Conservation (phyloP, 1,140 invertebrate species). For the Dreissena polymorpha region DNA sequence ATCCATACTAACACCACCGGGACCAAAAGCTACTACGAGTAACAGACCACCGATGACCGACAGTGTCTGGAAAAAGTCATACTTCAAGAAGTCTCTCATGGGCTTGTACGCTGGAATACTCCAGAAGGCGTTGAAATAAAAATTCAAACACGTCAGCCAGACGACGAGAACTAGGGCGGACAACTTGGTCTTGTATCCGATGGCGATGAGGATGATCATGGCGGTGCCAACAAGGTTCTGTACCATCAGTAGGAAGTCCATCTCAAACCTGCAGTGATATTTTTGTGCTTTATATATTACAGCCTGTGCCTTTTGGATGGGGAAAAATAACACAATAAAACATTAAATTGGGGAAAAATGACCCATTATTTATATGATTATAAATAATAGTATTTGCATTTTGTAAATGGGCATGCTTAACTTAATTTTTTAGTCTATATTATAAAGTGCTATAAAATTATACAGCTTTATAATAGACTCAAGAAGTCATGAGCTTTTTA, state of each 20-base stretch:
- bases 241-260: conserved; percentile 84
- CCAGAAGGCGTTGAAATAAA: conserved; percentile 99
- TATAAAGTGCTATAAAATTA: too few relatives aligned
- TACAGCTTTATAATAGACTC: too few relatives aligned
- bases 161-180: conserved; percentile 96
- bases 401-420: too few relatives aligned
- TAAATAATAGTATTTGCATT: too few relatives aligned
- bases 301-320: too few relatives aligned
- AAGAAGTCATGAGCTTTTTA: too few relatives aligned
- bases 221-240: conserved; percentile 96
- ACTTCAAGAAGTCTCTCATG: conserved; percentile 99
- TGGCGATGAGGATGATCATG: conserved; percentile 96
- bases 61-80: conserved; percentile 99
- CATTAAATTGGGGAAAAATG: too few relatives aligned
- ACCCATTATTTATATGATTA: too few relatives aligned
- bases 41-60: conserved; percentile 99
- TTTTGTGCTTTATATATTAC: too few relatives aligned
- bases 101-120: conserved; percentile 95
- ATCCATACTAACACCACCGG: conserved; percentile 98
- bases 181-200: conserved; percentile 99
- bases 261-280: too few relatives aligned
- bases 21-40: conserved; percentile 98
- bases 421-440: too few relatives aligned
- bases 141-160: conserved; percentile 93
- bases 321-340: too few relatives aligned